phyloP scores from a whole-genome alignment of 2,797 vertebrate species.

The Rallus crepitans region DNA sequence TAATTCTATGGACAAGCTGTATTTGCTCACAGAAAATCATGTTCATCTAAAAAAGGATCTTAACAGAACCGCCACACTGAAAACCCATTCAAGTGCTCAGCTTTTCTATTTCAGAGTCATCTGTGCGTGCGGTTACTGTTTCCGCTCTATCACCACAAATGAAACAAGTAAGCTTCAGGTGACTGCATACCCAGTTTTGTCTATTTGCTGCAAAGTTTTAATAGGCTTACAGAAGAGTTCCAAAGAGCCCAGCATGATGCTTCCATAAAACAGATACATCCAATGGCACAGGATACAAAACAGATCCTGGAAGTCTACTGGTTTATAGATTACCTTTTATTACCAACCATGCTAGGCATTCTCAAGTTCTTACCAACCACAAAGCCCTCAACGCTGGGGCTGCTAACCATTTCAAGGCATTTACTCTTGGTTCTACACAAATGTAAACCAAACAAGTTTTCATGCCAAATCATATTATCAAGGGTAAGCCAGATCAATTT shows the following conservation, averaged over 20 bases:
- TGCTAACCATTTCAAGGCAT: neutral
- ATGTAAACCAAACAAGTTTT: neutral
- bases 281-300: neutral
- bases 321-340: neutral
- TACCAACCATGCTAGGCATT: neutral
- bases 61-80: neutral
- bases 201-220: neutral
- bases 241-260: neutral
- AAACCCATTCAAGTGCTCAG: neutral
- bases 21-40: neutral
- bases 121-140: fast-evolving
- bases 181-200: neutral
- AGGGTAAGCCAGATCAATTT: neutral
- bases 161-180: neutral
- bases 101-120: neutral
- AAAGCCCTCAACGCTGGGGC: neutral
- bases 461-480: neutral
- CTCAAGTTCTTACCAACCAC: neutral
- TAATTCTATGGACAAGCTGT: neutral
- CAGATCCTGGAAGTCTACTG: neutral
- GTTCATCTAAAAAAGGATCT: neutral
- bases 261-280: neutral
- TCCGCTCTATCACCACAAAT: fast-evolving
- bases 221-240: neutral
- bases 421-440: neutral